phyloP scores from a whole-genome alignment of 2,888 invertebrate genomes.

The Xiphydria camelus region DNA sequence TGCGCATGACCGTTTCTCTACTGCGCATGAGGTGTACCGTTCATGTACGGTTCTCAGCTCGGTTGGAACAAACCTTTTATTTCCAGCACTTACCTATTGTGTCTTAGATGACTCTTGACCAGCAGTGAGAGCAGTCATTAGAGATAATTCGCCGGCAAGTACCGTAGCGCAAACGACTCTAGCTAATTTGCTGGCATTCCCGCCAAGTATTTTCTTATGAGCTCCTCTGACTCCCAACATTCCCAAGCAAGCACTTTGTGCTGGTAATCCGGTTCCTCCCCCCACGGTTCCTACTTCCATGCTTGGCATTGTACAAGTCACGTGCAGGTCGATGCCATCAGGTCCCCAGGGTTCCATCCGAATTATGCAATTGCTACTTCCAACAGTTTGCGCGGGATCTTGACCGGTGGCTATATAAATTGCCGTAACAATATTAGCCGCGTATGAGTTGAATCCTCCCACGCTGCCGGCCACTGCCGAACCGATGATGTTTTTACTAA shows the following conservation, averaged over 20 bases:
- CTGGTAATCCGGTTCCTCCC: slow-evolving; percentile 91
- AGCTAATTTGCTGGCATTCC: slow-evolving; percentile 86
- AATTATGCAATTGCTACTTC: slow-evolving; percentile 95
- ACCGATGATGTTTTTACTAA: slow-evolving; percentile 91
- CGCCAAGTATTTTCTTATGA: slow-evolving; percentile 73
- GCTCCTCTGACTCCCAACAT: slow-evolving; percentile 84
- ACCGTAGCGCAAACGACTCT: slow-evolving; percentile 92
- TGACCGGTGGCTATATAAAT: slow-evolving; percentile 97
- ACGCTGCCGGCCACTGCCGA: slow-evolving; percentile 94
- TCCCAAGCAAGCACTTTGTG: slow-evolving; percentile 88
- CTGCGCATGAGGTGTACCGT: too few relatives aligned
- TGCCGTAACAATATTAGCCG: slow-evolving; percentile 98
- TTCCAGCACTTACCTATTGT: slow-evolving; percentile 90
- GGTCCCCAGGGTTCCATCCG: slow-evolving; percentile 86
- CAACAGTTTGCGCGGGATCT: slow-evolving; percentile 97
- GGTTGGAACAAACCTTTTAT: too few relatives aligned
- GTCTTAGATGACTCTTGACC: slow-evolving; percentile 95
- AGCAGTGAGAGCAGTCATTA: slow-evolving; percentile 94
- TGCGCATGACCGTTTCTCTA: too few relatives aligned
- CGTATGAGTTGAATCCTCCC: slow-evolving; percentile 96
- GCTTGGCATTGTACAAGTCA: slow-evolving; percentile 97
- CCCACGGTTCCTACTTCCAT: slow-evolving; percentile 93
- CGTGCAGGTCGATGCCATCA: slow-evolving; percentile 80
- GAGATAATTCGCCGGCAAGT: slow-evolving; percentile 94
- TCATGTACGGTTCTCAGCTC: too few relatives aligned